Evolutionary conservation across 2,888 invertebrate genomes (phyloP).

Genomic region (Protodeltote pygarga): DNA sequence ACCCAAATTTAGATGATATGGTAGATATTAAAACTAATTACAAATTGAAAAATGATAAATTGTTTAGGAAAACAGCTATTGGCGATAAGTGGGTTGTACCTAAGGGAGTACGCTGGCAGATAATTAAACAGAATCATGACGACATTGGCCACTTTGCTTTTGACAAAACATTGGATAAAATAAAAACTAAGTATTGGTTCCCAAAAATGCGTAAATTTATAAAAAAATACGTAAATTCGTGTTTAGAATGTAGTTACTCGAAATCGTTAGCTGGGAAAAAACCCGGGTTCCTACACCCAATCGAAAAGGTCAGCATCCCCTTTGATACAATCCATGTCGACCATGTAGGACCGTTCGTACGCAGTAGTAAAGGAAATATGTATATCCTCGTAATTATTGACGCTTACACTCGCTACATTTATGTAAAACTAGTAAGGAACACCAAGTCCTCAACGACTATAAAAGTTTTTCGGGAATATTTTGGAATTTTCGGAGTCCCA

Average conservation of each 20-base stretch:
- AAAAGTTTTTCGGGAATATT: background rate
- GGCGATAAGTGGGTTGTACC: constrained; percentile 16
- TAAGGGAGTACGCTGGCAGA: background rate
- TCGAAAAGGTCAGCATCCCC: background rate
- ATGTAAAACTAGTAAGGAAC: background rate
- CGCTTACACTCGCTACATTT: background rate
- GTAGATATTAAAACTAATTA: constrained; percentile 5
- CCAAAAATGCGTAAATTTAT: background rate
- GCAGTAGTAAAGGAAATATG: background rate
- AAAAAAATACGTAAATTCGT: too few relatives aligned
- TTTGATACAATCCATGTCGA: constrained; percentile 1
- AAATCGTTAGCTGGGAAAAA: background rate
- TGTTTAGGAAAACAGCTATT: background rate
- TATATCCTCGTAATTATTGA: constrained; percentile 4
- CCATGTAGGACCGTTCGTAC: constrained; percentile 4
- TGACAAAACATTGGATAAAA: constrained; percentile 9
- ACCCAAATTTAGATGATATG: background rate
- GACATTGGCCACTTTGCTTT: constrained; percentile 10
- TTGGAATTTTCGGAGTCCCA: background rate
- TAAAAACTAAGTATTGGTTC: background rate
- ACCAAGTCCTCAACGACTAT: background rate
- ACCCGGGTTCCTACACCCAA: background rate
- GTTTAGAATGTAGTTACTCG: background rate
- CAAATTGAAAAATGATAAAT: background rate
- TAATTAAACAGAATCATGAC: constrained; percentile 8